A percentile compares a stretch with the other conserved stretches of the same genome.
phyloP scores from a whole-genome alignment of 2,113 vertebrate genomes.

The Actenoides lindsayi region DNA sequence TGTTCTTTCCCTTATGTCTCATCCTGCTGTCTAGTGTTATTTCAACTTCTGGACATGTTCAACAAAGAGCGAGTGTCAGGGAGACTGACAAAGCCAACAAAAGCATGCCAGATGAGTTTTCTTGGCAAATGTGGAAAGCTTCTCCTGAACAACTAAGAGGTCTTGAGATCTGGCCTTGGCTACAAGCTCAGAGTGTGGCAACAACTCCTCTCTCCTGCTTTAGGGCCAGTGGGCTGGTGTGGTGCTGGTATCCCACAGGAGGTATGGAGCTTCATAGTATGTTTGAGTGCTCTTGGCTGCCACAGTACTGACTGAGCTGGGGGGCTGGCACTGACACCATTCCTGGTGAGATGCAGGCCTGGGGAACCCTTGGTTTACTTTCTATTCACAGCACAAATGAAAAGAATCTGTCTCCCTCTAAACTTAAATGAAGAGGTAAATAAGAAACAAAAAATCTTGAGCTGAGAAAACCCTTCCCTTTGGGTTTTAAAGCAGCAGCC shows the following conservation, averaged over 20 bases:
- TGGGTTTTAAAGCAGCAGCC: neutral
- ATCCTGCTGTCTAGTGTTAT: neutral
- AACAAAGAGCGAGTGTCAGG: neutral
- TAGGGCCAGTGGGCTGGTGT: neutral
- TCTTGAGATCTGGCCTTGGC: neutral
- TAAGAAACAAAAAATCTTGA: neutral
- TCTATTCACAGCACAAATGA: neutral
- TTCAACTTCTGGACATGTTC: neutral
- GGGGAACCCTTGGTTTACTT: neutral
- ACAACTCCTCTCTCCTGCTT: neutral
- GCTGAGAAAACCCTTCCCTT: neutral
- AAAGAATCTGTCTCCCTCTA: neutral
- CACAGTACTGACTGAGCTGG: neutral
- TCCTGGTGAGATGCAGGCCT: neutral
- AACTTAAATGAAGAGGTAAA: neutral
- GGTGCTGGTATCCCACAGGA: neutral
- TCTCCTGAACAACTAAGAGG: neutral
- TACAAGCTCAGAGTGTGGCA: neutral
- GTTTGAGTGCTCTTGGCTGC: neutral
- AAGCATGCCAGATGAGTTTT: neutral
- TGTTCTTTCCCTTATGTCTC: neutral
- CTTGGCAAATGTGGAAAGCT: neutral
- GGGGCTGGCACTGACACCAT: neutral
- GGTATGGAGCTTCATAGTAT: neutral
- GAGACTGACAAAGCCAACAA: neutral